phyloP scores from a whole-genome alignment of 2,113 vertebrate genomes.

The Lophotis ruficrista region DNA sequence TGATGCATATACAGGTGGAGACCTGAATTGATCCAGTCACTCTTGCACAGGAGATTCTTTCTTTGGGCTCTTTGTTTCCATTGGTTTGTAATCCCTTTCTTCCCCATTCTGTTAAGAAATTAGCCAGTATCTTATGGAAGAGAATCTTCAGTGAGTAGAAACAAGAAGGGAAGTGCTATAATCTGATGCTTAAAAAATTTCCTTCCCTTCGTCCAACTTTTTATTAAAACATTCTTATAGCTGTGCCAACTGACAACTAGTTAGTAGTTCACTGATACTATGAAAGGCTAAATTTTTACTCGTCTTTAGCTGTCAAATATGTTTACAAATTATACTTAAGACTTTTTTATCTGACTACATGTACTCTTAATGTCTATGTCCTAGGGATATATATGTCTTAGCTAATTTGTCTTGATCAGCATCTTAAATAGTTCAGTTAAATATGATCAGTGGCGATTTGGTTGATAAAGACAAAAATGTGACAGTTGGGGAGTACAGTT shows the following conservation, averaged over 20 bases:
- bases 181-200: neutral
- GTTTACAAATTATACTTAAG: neutral
- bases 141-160: neutral
- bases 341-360: neutral
- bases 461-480: neutral
- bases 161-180: neutral
- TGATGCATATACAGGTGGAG: neutral
- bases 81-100: neutral
- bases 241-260: neutral
- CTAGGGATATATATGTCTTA: neutral
- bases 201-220: neutral
- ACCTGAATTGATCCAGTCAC: neutral
- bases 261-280: neutral
- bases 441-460: neutral
- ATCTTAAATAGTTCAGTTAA: neutral
- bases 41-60: neutral
- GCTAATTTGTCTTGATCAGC: neutral
- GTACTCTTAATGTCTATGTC: neutral
- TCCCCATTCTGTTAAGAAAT: neutral
- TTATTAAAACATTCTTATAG: neutral
- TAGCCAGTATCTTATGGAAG: neutral
- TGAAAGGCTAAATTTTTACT: neutral
- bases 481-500: neutral
- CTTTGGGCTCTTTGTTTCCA: neutral
- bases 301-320: neutral